Percentiles rank a stretch among this genome's conserved stretches.
phyloP scores from a whole-genome alignment of 2,113 vertebrate genomes.

The Oncorhynchus masou region DNA sequence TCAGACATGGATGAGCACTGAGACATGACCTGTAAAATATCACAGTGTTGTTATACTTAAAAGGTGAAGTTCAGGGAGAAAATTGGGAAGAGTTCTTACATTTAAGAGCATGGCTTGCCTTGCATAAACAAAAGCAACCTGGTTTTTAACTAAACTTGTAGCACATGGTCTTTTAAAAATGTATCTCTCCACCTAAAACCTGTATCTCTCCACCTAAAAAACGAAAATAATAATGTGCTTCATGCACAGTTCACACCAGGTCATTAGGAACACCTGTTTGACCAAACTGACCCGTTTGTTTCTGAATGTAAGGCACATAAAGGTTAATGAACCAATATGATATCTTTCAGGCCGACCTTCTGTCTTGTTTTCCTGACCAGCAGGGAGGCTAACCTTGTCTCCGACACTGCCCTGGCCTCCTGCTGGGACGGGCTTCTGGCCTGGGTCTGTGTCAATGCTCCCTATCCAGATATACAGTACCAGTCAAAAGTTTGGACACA shows the following conservation, averaged over 20 bases:
- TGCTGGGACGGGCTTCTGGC: conserved; percentile 32
- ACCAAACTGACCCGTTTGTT: conserved; percentile 38
- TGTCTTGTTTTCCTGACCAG: conserved; percentile 43
- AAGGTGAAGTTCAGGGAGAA: conserved; percentile 33
- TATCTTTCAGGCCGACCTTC: conserved; percentile 52
- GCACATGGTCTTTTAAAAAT: no score
- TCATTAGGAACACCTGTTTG: conserved; percentile 36
- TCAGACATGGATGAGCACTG: conserved; percentile 25
- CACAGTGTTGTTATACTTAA: conserved; percentile 20
- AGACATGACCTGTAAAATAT: conserved; percentile 31
- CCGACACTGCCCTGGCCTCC: conserved; percentile 28
- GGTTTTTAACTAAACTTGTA: not conserved
- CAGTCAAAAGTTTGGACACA: no score
- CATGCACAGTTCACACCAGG: conserved; percentile 7
- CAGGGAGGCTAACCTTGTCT: conserved; percentile 46
- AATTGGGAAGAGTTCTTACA: conserved; percentile 24
- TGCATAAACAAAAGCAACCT: no score
- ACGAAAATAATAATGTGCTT: not conserved
- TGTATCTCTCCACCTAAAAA: not conserved
- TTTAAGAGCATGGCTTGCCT: conserved; percentile 8
- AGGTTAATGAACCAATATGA: conserved; percentile 64
- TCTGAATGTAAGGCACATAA: conserved; percentile 55
- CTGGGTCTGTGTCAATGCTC: conserved; percentile 1
- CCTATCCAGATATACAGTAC: no score
- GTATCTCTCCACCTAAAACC: not conserved